Evolutionary conservation across 2,888 invertebrate genomes (phyloP).

Genomic region (Celastrina argiolus): DNA sequence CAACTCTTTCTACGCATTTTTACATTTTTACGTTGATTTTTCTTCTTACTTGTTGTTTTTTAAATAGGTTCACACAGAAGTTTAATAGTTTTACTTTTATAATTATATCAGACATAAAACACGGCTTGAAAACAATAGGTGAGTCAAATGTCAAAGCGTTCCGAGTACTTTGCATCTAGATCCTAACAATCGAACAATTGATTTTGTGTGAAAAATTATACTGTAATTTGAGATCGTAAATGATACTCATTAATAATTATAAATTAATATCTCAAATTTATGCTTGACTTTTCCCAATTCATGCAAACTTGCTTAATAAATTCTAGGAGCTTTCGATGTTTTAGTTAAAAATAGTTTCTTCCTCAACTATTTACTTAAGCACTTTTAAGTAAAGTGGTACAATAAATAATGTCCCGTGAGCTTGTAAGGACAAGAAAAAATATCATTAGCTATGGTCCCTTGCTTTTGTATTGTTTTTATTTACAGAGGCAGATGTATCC

Average conservation of each 20-base stretch:
- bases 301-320: too few relatives aligned
- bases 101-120: not conserved
- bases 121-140: not conserved
- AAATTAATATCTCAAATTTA: too few relatives aligned
- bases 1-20: too few relatives aligned
- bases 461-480: conserved; percentile 9
- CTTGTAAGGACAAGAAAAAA: not conserved
- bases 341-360: not conserved
- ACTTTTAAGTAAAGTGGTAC: not conserved
- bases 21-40: not conserved
- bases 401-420: not conserved
- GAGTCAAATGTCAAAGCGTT: not conserved
- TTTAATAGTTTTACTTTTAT: not conserved
- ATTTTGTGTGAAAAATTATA: not conserved
- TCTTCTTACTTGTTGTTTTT: not conserved
- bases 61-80: not conserved
- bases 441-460: not conserved
- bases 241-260: too few relatives aligned
- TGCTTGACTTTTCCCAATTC: too few relatives aligned
- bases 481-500: conserved; percentile 8
- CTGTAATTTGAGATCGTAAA: too few relatives aligned
- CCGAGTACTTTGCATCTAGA: not conserved
- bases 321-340: too few relatives aligned
- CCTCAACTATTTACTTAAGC: not conserved
- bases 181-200: not conserved